Percentiles rank a stretch among this genome's conserved stretches.
Conservation (phyloP, 2,888 invertebrate genomes). For the Catonia carolina region DNA sequence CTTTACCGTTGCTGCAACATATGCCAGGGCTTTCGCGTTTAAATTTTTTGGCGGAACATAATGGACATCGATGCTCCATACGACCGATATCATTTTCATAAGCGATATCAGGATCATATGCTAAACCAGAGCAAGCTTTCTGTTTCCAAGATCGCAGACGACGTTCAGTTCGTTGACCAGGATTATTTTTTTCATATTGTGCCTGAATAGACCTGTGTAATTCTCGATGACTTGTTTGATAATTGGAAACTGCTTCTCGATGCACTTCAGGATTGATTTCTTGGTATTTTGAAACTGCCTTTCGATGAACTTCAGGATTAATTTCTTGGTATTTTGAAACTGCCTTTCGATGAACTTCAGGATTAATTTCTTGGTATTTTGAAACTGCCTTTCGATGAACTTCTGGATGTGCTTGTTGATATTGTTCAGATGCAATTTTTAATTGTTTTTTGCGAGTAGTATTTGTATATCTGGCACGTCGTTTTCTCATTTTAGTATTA, state of each 20-base stretch:
- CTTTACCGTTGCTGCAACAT: too few species aligned
- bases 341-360: too few species aligned
- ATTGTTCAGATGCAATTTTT: neutral
- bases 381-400: neutral
- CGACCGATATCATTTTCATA: neutral
- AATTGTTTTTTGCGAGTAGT: too few species aligned
- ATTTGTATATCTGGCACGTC: too few species aligned
- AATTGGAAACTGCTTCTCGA: neutral
- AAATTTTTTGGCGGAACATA: too few species aligned
- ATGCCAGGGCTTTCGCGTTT: too few species aligned
- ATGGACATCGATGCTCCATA: neutral
- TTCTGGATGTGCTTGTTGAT: conserved; percentile 2
- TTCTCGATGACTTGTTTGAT: neutral
- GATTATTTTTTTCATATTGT: neutral
- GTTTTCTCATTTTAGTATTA: too few species aligned
- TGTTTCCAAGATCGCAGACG: too few species aligned
- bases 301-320: too few species aligned
- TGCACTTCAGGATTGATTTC: neutral
- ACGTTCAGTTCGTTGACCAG: neutral
- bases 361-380: too few species aligned
- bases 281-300: too few species aligned
- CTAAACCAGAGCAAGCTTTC: neutral
- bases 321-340: too few species aligned
- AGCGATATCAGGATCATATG: neutral
- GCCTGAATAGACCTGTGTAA: neutral